phyloP scores from a whole-genome alignment of 92 coral and sea anemone species.

The Palythoa heliodiscus region DNA sequence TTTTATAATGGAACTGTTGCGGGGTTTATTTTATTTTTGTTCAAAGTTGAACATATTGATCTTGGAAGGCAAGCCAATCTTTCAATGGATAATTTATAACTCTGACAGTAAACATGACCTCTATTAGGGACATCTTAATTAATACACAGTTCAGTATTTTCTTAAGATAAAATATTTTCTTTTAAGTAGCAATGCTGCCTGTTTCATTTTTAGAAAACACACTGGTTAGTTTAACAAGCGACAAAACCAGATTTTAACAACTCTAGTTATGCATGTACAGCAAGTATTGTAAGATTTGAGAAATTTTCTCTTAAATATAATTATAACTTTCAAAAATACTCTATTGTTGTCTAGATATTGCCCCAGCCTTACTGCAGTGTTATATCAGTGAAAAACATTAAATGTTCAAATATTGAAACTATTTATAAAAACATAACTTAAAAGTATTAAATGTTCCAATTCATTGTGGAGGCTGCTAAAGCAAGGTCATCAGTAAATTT shows the following conservation, averaged over 20 bases:
- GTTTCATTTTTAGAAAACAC: neutral
- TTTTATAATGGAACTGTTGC: neutral
- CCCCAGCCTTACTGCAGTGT: neutral
- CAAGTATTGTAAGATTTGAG: neutral
- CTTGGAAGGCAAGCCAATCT: neutral
- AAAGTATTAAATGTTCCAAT: neutral
- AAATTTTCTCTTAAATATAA: neutral
- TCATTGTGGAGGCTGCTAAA: neutral
- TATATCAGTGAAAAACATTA: neutral
- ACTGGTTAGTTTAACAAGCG: neutral
- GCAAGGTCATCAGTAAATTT: slow-evolving; percentile 44
- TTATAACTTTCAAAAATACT: neutral
- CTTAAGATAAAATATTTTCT: no score
- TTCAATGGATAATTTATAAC: neutral
- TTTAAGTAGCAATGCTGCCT: neutral
- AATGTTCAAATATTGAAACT: neutral
- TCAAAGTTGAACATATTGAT: neutral
- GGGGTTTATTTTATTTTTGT: neutral
- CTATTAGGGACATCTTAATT: neutral
- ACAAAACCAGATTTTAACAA: neutral
- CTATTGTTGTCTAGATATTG: neutral
- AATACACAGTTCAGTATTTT: no score
- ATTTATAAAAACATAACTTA: neutral
- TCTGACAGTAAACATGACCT: neutral
- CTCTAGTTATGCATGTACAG: neutral